Evolutionary conservation across 1,140 invertebrate species (phyloP).

Genomic region (Onthophagus taurus): DNA sequence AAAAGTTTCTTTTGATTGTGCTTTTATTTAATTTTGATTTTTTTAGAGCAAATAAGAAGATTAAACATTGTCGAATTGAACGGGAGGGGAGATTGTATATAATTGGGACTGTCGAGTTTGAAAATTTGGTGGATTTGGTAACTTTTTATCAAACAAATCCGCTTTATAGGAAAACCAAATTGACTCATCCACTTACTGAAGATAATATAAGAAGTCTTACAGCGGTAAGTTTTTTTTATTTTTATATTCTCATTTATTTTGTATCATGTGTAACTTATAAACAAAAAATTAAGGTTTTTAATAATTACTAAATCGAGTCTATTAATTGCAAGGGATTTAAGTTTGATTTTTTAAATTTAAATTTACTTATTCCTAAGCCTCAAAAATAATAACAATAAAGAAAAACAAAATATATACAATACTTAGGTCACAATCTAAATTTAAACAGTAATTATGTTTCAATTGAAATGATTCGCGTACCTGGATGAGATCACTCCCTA

Average conservation of each 20-base stretch:
- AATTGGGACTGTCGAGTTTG: constrained; percentile 85
- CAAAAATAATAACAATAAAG: too few relatives aligned
- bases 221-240: constrained; percentile 46
- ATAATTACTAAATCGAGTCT: too few relatives aligned
- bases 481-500: too few relatives aligned
- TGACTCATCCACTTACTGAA: constrained; percentile 80
- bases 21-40: constrained; percentile 12
- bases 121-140: constrained; percentile 87
- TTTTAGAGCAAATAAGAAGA: constrained; percentile 78
- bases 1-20: constrained; percentile 16
- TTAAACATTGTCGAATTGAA: constrained; percentile 92
- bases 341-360: too few relatives aligned
- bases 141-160: constrained; percentile 84
- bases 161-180: constrained; percentile 80
- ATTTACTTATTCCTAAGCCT: too few relatives aligned
- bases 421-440: too few relatives aligned
- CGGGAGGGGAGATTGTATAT: constrained; percentile 82
- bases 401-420: too few relatives aligned
- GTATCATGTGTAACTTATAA: too few relatives aligned
- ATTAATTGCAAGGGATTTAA: too few relatives aligned
- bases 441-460: too few relatives aligned
- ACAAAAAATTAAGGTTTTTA: too few relatives aligned
- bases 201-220: constrained; percentile 57
- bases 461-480: too few relatives aligned
- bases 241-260: constrained; percentile 5